Base-by-base conservation (phyloP, 2,888 invertebrate genomes). In the Epinotia ramella region DNA sequence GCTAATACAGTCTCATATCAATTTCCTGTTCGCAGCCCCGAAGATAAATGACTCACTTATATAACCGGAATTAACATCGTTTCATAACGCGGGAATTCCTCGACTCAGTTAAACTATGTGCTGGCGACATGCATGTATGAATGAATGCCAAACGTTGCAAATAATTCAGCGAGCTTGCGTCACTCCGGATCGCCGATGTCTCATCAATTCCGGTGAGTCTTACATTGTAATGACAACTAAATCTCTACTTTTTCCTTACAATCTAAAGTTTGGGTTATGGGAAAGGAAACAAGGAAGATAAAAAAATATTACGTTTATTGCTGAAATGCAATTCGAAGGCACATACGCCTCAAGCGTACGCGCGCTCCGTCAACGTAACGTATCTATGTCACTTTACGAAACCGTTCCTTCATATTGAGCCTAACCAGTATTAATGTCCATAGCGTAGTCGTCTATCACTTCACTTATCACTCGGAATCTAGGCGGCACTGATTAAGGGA, bases 231-330 rank as follows among this genome's bases (percentile, higher is more conserved):
- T 33, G 49, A 57, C 24, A 20, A 2, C 18, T n/a, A 44, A 28
- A 16, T 40, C 24, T 20, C 9, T 7, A 49, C 28, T 66, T 53
- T 66, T 66, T 53, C 33, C 53, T 66, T 66, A 66, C 28, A 46
- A 28, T n/a, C 24, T 70, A 60, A 57, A 63, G 56, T 63, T 62
- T 18, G 57, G 72, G 46, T 72, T 63, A 12, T 49, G 62, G 80
- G 79, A 83, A 85, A 86, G 82, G 79, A 85, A 88, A 84, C 81
- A 82, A 86, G 86, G 86, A 82, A 84, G 84, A 82, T 84, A 82
- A 88, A 89, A 91, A 93, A 91, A 91, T 88, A 92, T 93, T 90
- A 94, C 94, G 93, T 94, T 94, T 94, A 94, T 94, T 94, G 94
- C 93, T 82, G 80, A 82, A 86, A 84, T 83, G 93, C 94, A 94